phyloP scores from a whole-genome alignment of 30 jellyfish, hydroid and myxozoan genomes.

The Rhopilema esculentum region DNA sequence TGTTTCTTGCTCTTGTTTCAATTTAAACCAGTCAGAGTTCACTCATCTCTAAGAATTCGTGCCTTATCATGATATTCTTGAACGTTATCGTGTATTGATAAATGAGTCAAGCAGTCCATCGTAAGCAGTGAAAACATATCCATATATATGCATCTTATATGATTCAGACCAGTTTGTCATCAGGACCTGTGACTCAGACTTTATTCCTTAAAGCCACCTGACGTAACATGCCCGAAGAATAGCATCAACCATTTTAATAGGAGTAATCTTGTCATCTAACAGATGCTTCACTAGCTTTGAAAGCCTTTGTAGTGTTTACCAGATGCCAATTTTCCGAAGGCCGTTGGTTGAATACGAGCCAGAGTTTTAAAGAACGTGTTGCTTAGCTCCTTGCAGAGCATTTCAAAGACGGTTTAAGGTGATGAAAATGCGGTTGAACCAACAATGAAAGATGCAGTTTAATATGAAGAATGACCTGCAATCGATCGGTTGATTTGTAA shows the following conservation, averaged over 20 bases:
- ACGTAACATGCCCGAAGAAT: not conserved
- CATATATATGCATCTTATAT: not conserved
- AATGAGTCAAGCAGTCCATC: not conserved
- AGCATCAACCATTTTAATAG: not conserved
- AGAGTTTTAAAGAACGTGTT: not conserved
- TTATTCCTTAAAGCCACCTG: not conserved
- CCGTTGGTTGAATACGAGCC: not conserved
- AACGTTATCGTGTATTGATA: not conserved
- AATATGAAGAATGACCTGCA: not conserved
- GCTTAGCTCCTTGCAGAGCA: not conserved
- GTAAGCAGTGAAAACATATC: not conserved
- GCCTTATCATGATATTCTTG: not conserved
- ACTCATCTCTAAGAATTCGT: not conserved
- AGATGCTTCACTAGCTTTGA: not conserved
- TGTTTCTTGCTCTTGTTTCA: not conserved
- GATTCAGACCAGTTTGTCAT: not conserved
- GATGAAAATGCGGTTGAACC: not conserved
- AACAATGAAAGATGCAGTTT: not conserved
- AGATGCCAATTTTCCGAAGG: not conserved
- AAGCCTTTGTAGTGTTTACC: not conserved
- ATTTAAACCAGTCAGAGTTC: not conserved
- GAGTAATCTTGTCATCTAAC: not conserved
- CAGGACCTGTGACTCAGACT: not conserved
- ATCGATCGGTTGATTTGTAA: not conserved
- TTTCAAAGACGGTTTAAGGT: not conserved